Base-by-base conservation (phyloP, 2,888 invertebrate species). In the Torymus texanus region DNA sequence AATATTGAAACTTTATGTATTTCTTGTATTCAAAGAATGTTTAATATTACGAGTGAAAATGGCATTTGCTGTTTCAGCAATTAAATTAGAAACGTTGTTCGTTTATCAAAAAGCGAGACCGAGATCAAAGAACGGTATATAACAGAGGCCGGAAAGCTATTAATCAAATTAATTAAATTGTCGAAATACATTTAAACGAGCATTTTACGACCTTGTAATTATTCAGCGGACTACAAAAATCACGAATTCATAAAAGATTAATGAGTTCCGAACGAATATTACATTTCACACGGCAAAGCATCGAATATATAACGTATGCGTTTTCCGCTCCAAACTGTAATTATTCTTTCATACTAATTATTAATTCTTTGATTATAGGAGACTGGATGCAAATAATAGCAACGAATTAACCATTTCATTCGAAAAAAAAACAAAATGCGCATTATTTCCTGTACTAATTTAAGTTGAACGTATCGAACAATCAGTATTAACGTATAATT, bases 101-200 rank as follows among this genome's bases (percentile, higher is more conserved):
- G 3, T 21, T 51, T 65, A 65, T 18, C 24, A 55, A 55, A 66
- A 66, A 55, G 53, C 8, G 16, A 41, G 51, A 13, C 2, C 21
- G 18, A 67, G 66, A 67, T 67, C 53, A 55, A 67, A 67, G 66
- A 21, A 21, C 55, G 53, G 41, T 8, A 53, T 4, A 66, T 0
- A 11, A 24, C 14, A 53, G 14, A 8, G 21, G 21, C n/a, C 8
- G 18, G n/a, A 55, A 67, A 21, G 14, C 66, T 67, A 55, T 67
- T 67, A 67, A 55, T 67, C 55, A 67, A 67, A 55, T 67, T 67
- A 55, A 67, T 67, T 67, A 67, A 67, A 67, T 67, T 16, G 53
- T 53, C 18, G 66, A 53, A 67, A 67, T 67, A 67, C 13, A 67
- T 67, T 67, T 24, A 55, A 53, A 21, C 53, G 12, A 67, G 3